Evolutionary conservation across 2,113 vertebrate species (phyloP).

Genomic region (Dolichotis patagonum): DNA sequence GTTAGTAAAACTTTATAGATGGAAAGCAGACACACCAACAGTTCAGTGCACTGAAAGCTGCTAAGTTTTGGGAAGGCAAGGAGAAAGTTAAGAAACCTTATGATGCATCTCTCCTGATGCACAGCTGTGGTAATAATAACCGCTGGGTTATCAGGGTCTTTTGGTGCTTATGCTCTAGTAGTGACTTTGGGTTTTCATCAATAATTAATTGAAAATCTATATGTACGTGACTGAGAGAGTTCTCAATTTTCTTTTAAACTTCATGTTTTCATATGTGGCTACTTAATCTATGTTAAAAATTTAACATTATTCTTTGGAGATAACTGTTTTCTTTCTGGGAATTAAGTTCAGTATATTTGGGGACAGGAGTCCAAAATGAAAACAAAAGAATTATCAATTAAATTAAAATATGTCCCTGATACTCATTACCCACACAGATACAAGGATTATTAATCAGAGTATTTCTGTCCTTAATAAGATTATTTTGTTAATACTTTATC

Average conservation of each 20-base stretch:
- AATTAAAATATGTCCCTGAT: background rate
- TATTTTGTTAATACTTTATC: background rate
- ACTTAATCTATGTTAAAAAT: background rate
- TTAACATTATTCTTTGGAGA: background rate
- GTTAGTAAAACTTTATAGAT: background rate
- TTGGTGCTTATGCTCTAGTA: background rate
- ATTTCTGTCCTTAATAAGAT: background rate
- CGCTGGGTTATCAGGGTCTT: accelerated
- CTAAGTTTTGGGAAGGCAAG: background rate
- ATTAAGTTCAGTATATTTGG: background rate
- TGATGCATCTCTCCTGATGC: accelerated
- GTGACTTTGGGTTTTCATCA: accelerated
- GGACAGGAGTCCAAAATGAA: background rate
- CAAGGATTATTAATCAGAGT: background rate
- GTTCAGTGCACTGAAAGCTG: background rate
- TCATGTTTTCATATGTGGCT: background rate
- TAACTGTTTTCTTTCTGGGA: background rate
- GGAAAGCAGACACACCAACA: background rate
- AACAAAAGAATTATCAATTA: background rate
- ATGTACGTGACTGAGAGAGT: background rate
- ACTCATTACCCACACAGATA: background rate
- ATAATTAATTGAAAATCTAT: background rate
- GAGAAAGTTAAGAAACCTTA: background rate
- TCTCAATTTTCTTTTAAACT: background rate
- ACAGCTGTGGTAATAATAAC: background rate